Evolutionary conservation across 2,113 vertebrate species (phyloP).

Genomic region (Colossoma macropomum): DNA sequence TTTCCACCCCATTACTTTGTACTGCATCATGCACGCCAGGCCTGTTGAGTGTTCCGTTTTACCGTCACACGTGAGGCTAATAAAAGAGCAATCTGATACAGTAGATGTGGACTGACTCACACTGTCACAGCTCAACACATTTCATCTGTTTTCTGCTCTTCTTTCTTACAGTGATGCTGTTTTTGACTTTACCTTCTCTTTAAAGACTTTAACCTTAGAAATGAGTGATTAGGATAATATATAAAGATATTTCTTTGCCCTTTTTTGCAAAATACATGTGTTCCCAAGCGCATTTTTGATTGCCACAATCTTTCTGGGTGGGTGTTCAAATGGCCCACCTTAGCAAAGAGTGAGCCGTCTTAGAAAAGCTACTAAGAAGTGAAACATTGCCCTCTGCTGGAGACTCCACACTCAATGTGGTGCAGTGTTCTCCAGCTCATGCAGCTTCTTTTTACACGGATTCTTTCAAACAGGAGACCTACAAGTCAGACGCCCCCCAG

Average conservation of each 20-base stretch:
- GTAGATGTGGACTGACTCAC: constrained; percentile 46
- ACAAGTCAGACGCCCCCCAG: too few species aligned
- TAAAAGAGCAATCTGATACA: constrained; percentile 46
- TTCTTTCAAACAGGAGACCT: not conserved
- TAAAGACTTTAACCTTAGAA: constrained; percentile 5
- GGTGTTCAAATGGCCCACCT: not conserved
- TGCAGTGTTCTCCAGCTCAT: not conserved
- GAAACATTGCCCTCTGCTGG: constrained; percentile 61
- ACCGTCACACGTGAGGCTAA: constrained; percentile 34
- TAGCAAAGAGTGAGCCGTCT: not conserved
- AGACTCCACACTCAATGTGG: constrained; percentile 1
- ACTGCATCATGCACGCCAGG: constrained; percentile 38
- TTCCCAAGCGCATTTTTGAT: not conserved
- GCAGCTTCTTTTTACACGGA: not conserved
- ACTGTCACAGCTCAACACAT: constrained; percentile 19
- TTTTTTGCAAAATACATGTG: constrained; percentile 13
- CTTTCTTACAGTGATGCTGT: not conserved
- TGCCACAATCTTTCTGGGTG: not conserved
- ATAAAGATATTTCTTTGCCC: constrained; percentile 4
- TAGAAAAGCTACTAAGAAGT: constrained; percentile 28
- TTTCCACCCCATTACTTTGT: constrained; percentile 55
- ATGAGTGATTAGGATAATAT: constrained; percentile 2
- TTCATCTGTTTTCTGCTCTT: constrained; percentile 8
- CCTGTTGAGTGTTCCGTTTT: constrained; percentile 34
- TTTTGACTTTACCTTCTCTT: not conserved